Evolutionary conservation across 2,888 invertebrate genomes (phyloP), one percentile per base, ranked within the genome.

Genomic region (Ceramica pisi): DNA sequence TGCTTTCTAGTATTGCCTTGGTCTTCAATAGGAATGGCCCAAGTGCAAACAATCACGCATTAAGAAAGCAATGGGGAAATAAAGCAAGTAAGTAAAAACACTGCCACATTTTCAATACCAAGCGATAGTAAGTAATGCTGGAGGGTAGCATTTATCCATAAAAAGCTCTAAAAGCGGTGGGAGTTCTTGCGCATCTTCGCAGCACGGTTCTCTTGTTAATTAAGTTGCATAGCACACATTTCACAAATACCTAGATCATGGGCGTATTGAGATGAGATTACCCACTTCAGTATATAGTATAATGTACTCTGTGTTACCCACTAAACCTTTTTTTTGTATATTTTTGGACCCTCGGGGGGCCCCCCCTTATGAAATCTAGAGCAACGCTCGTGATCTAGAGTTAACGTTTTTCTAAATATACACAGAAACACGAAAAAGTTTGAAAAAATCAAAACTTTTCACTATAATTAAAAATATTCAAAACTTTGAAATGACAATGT

Each of bases 71-170:
- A 71, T 19, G 10, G 21, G 31, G 59, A 51, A 31, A 26, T 51
- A n/a, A 72, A 78, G 72, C 57, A 78, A 51, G 72, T 46, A 51
- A 73, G 79, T 78, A 57, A 78, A 41, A 44, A 38, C 21, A 56
- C 1, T 38, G n/a, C 0, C 31, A 41, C 31, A 55, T 65, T 53
- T 12, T 12, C 21, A 67, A 14, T 26, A 57, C 44, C 44, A 59
- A 41, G 31, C 23, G 21, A 2, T 75, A 14, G 0, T 38, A 59
- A 10, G 26, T 16, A n/a, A 69, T 31, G 38, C 5, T 41, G n/a
- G 9, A 50, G 21, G n/a, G 12, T 75, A 70, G 21, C n/a, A 21
- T 9, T 46, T 0, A 41, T n/a, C n/a, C 16, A 38, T 31, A 38
- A 4, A 4, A 55, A 44, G 21, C 19, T 3, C 12, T 21, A 8